Evolutionary conservation across 2,888 invertebrate species (phyloP), one percentile per base, ranked within the genome.

Genomic region (Eupithecia tripunctaria): DNA sequence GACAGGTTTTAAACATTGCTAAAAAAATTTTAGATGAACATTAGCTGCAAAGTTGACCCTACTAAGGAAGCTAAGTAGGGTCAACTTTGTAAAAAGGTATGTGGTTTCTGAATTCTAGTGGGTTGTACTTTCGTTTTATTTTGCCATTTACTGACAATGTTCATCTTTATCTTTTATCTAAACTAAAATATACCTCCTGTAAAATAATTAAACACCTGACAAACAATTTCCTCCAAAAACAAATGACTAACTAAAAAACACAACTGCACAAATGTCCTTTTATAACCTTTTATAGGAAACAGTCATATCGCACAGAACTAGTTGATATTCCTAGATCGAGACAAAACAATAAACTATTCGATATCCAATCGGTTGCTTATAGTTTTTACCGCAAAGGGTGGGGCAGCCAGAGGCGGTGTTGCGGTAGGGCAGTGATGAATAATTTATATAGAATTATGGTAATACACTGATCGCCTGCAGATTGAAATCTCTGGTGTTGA

Each of bases 361-460:
- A 64, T 64, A 36, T 0, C 64, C 64, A 25, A 64, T 64, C 38
- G 64, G 15, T 38, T 64, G 64, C 64, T 64, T 36, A 64, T 64
- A 64, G 64, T 64, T 64, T 64, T 64, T 64, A 63, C 64, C 21
- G 70, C 59, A 68, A 75, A 76, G 76, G 76, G 77, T 82, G 83
- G 82, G 78, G 80, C 78, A 66, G 75, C 77, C 75, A 63, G 70
- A 78, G 82, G 82, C 84, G 81, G 78, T 80, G 79, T 84, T 82
- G 82, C 73, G 85, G 78, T 84, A 86, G 86, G 86, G 86, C 86
- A 86, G 84, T 82, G 78, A 85, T 86, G 86, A 86, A 86, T 86
- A 82, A 86, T 85, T 85, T 86, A 86, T 84, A 85, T 82, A 80
- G 85, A 85, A 85, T 86, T 85, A 86, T 86, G 86, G 75, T 85